Conservation (phyloP, 2,113 vertebrate species). For the Antechinus flavipes region DNA sequence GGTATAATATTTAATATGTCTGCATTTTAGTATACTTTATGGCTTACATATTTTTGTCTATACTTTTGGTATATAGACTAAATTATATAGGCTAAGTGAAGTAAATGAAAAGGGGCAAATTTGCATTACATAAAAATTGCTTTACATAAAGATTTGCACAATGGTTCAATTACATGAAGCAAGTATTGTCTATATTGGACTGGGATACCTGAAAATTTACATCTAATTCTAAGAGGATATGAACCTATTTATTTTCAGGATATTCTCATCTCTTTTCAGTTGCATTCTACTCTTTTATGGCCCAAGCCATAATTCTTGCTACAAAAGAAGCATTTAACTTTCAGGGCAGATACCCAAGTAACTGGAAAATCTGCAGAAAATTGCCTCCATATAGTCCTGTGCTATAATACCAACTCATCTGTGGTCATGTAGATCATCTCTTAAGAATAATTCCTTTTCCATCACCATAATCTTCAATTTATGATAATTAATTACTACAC, state of each 20-base stretch:
- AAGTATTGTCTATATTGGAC: neutral
- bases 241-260: neutral
- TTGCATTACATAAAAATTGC: neutral
- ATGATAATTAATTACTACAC: neutral
- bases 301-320: neutral
- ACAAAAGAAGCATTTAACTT: neutral
- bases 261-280: neutral
- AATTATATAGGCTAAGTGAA: neutral
- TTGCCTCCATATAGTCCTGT: neutral
- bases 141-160: neutral
- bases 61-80: neutral
- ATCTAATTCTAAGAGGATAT: neutral
- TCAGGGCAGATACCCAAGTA: neutral
- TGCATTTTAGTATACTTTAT: neutral
- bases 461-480: neutral
- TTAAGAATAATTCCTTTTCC: neutral
- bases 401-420: neutral
- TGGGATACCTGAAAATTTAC: neutral
- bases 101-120: neutral
- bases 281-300: neutral
- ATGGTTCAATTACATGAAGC: neutral
- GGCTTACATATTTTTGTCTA: neutral
- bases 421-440: neutral
- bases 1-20: neutral
- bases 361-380: neutral